Percentiles rank a stretch among this genome's conserved stretches.
Evolutionary conservation across 2,113 vertebrate genomes (phyloP).

Genomic region (Puntigrus tetrazona): DNA sequence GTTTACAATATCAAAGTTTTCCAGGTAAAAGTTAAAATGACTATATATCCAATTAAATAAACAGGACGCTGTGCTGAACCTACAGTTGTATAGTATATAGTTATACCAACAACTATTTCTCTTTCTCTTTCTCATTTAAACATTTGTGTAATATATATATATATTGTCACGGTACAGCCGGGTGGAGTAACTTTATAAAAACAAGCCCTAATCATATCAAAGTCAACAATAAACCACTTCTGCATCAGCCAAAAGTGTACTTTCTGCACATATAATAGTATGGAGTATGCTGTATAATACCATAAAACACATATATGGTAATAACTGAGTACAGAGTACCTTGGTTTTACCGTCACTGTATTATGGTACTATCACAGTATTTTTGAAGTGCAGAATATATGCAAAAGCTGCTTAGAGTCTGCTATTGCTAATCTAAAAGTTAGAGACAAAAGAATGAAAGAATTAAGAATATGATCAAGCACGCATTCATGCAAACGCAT

Average conservation of each 20-base stretch:
- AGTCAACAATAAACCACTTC: background rate
- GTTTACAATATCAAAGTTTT: background rate
- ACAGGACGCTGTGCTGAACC: background rate
- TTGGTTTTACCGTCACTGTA: background rate
- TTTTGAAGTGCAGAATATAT: background rate
- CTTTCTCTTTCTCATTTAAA: background rate
- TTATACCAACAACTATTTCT: background rate
- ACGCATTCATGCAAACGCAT: constrained; percentile 15
- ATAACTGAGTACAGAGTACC: background rate
- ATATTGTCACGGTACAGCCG: background rate
- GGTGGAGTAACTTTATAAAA: background rate
- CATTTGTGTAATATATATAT: background rate
- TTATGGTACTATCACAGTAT: background rate
- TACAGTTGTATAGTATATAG: background rate
- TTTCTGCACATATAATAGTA: background rate
- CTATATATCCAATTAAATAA: constrained; percentile 25
- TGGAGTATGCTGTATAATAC: background rate
- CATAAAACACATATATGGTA: background rate
- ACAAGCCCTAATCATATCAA: background rate
- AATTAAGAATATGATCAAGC: background rate
- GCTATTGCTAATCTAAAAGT: background rate
- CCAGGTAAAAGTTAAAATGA: background rate
- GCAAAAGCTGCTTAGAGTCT: background rate
- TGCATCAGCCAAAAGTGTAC: background rate
- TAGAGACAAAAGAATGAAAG: background rate